Percentiles rank a stretch among this genome's conserved stretches.
Evolutionary conservation across 1,140 invertebrate genomes (phyloP).

Genomic region (Procambarus virginalis): DNA sequence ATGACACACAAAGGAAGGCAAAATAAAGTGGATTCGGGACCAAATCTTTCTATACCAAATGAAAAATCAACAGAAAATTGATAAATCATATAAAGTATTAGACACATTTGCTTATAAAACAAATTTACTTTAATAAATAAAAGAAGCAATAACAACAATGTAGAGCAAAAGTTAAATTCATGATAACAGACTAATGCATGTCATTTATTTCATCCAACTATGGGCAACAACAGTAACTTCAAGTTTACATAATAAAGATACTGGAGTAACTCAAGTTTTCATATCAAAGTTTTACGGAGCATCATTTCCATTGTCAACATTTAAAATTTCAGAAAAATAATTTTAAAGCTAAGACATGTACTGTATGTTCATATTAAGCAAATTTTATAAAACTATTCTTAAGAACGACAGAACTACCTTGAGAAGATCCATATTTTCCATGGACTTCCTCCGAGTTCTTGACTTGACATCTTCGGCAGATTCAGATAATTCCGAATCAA

Average conservation of each 20-base stretch:
- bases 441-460: constrained; percentile 85
- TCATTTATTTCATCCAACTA: neutral
- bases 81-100: too few relatives aligned
- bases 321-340: neutral
- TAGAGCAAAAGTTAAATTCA: too few relatives aligned
- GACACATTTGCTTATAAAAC: too few relatives aligned
- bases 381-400: neutral
- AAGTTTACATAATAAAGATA: neutral
- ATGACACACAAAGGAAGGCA: too few relatives aligned
- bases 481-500: constrained; percentile 59
- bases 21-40: too few relatives aligned
- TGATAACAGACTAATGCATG: neutral
- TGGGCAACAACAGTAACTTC: neutral
- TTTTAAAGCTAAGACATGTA: neutral
- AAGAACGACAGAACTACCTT: constrained; percentile 79
- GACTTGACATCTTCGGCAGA: constrained; percentile 47
- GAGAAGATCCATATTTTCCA: constrained; percentile 96
- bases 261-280: neutral
- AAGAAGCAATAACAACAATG: too few relatives aligned
- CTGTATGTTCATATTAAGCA: neutral
- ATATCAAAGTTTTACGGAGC: neutral
- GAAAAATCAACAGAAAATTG: too few relatives aligned
- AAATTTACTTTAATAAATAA: too few relatives aligned
- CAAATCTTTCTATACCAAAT: too few relatives aligned
- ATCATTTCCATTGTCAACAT: neutral